Evolutionary conservation across 1,140 invertebrate genomes (phyloP).

Genomic region (Bombus affinis): DNA sequence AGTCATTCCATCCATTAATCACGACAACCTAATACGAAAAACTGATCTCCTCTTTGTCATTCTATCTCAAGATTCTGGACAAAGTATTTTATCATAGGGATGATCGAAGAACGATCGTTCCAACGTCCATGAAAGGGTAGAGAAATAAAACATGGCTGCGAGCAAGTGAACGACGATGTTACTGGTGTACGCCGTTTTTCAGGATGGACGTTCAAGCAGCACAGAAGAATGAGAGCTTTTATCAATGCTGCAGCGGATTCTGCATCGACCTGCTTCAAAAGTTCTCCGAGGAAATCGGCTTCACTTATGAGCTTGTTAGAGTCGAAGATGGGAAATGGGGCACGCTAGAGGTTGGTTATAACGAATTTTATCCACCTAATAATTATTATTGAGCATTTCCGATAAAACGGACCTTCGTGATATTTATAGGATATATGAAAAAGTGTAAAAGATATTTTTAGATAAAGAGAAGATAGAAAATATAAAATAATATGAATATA

Average conservation of each 20-base stretch:
- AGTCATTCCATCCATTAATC: not conserved
- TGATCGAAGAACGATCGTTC: not conserved
- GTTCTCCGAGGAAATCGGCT: constrained; percentile 95
- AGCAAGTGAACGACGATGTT: not conserved
- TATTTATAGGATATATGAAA: not conserved
- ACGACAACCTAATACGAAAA: not conserved
- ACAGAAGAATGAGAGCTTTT: constrained; percentile 91
- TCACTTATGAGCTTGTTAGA: constrained; percentile 96
- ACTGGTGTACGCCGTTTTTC: constrained; percentile 67
- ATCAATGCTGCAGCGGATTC: constrained; percentile 98
- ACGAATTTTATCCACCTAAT: constrained; percentile 20
- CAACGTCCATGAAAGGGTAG: not conserved
- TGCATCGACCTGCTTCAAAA: constrained; percentile 97
- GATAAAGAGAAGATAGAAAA: not conserved
- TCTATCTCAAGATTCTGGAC: too few relatives aligned
- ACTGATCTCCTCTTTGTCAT: not conserved
- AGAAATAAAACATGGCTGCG: not conserved
- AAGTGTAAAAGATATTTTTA: not conserved
- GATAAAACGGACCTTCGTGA: not conserved
- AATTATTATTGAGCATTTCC: not conserved
- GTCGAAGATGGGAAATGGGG: constrained; percentile 98
- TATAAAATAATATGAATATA: not conserved
- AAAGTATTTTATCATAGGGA: not conserved
- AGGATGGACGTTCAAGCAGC: constrained; percentile 90
- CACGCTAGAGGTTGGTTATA: constrained; percentile 86